These are phyloP conservation scores for Molossus molossus DNA, from an alignment of 2,797 vertebrate genomes.

Conservation along the genomic window DNA sequence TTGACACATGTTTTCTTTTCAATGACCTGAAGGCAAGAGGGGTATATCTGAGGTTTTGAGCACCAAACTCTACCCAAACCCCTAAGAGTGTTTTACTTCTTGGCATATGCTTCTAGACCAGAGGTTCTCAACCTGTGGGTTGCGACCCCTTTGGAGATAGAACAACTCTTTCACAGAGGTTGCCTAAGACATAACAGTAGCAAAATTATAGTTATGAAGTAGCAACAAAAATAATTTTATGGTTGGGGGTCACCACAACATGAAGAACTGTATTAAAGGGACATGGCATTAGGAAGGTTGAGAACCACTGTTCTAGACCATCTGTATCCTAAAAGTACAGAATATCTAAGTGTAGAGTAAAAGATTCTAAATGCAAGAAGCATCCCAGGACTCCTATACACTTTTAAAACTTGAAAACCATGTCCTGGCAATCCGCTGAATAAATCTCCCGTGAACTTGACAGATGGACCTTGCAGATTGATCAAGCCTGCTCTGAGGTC, in stretches of 20 bases:
- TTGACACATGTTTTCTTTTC: too few relatives aligned
- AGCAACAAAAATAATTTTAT: too few relatives aligned
- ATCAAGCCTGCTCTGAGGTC: background rate
- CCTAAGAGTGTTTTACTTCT: background rate
- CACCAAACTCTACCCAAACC: background rate
- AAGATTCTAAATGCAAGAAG: background rate
- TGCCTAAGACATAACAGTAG: too few relatives aligned
- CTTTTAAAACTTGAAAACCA: slow-evolving; percentile 18
- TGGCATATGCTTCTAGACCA: background rate
- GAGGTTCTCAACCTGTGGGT: too few relatives aligned
- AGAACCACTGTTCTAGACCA: background rate
- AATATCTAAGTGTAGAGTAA: background rate
- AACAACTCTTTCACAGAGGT: too few relatives aligned
- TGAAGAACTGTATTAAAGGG: too few relatives aligned
- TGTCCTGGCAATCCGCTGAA: background rate
- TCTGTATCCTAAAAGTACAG: background rate
- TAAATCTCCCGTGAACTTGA: background rate
- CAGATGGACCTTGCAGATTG: background rate
- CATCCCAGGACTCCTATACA: background rate
- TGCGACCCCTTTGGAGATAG: too few relatives aligned
- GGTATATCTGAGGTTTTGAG: background rate
- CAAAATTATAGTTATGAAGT: too few relatives aligned
- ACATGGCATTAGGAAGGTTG: too few relatives aligned
- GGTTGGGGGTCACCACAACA: too few relatives aligned
- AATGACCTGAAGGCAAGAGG: background rate